Evolutionary conservation across 2,113 vertebrate species (phyloP).

Genomic region (Oryzias curvinotus): DNA sequence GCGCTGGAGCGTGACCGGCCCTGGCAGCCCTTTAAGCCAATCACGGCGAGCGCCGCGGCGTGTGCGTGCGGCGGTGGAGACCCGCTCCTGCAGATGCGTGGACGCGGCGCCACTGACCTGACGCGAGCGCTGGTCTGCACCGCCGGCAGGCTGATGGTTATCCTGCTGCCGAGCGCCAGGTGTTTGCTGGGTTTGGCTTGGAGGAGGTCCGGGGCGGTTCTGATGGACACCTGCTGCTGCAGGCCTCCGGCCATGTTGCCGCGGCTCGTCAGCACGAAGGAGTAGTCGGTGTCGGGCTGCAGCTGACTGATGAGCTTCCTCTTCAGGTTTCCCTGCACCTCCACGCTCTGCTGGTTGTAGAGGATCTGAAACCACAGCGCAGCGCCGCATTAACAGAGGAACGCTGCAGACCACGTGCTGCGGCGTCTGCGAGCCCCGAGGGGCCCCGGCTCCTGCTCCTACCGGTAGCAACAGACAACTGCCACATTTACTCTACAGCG

Average conservation of each 20-base stretch:
- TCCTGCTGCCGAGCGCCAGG: conserved; percentile 84
- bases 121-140: conserved; percentile 83
- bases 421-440: too few relatives aligned
- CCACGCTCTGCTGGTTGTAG: conserved; percentile 97
- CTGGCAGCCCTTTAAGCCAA: conserved; percentile 60
- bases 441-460: too few relatives aligned
- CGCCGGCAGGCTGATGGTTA: conserved; percentile 85
- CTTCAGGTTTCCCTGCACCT: conserved; percentile 93
- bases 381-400: background rate
- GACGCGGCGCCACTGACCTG: conserved; percentile 76
- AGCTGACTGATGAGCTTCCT: conserved; percentile 91
- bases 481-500: too few relatives aligned
- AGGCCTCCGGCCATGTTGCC: conserved; percentile 95
- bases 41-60: conserved; percentile 17
- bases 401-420: background rate
- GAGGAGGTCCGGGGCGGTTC: conserved; percentile 92
- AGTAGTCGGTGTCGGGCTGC: conserved; percentile 95
- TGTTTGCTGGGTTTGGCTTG: conserved; percentile 86
- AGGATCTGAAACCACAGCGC: conserved; percentile 80
- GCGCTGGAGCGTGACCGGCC: conserved; percentile 39
- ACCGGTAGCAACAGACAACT: too few relatives aligned
- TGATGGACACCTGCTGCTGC: conserved; percentile 97
- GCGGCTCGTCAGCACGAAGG: conserved; percentile 93
- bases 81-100: too few relatives aligned
- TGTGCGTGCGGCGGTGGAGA: too few relatives aligned